Evolutionary conservation across 2,888 invertebrate species (phyloP).

Genomic region (Timema podura): DNA sequence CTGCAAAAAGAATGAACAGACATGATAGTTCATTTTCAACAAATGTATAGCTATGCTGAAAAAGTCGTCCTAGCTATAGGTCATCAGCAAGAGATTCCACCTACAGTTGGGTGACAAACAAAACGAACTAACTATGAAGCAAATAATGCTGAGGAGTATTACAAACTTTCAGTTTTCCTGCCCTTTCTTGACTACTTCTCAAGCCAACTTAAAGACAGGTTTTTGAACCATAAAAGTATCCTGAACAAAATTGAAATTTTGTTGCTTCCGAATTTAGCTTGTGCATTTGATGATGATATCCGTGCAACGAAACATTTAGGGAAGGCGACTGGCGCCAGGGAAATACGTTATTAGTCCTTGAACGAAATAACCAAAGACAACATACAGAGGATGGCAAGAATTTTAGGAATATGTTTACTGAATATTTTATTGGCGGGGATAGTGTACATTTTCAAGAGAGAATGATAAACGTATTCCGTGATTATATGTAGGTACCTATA

Average conservation of each 20-base stretch:
- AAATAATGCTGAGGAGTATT: conserved; percentile 1
- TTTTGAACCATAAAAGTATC: neutral
- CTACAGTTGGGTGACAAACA: neutral
- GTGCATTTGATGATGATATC: neutral
- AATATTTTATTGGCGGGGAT: too few relatives aligned
- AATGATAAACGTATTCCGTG: too few relatives aligned
- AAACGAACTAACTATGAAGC: neutral
- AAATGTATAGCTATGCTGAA: neutral
- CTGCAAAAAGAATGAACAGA: conserved; percentile 3
- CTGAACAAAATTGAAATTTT: neutral
- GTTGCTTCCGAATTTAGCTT: neutral
- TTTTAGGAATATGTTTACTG: too few relatives aligned
- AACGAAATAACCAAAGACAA: too few relatives aligned
- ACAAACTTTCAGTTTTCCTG: conserved; percentile 7
- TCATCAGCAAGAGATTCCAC: conserved; percentile 6
- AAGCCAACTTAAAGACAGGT: conserved; percentile 2
- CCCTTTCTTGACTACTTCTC: conserved; percentile 9
- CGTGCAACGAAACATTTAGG: neutral
- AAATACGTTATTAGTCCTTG: too few relatives aligned
- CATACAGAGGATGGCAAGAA: too few relatives aligned
- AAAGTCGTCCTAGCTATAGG: neutral
- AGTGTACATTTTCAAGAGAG: too few relatives aligned
- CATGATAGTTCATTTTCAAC: conserved; percentile 1
- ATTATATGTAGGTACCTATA: too few relatives aligned
- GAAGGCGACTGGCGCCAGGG: too few relatives aligned